These are phyloP conservation scores for Laterallus jamaicensis DNA, from an alignment of 2,113 vertebrate species.

Conservation along the genomic window DNA sequence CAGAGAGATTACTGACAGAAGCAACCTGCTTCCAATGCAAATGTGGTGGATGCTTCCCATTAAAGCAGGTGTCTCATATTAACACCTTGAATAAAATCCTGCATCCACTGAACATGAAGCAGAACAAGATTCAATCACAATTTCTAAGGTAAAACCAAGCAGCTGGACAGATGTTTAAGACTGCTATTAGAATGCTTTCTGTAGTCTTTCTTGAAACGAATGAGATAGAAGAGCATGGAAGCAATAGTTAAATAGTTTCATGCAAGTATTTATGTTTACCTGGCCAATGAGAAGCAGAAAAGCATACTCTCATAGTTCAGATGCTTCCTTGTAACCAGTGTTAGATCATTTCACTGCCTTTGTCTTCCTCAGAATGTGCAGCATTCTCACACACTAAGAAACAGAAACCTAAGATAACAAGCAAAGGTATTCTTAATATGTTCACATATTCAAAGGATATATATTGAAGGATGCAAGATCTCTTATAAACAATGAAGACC, in stretches of 20 bases:
- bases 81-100: neutral
- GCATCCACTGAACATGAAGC: neutral
- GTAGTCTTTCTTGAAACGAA: neutral
- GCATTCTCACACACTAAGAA: conserved; percentile 75
- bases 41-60: neutral
- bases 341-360: conserved; percentile 46
- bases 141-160: neutral
- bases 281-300: conserved; percentile 76
- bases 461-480: neutral
- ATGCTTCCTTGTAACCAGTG: conserved; percentile 58
- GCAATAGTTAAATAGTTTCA: neutral
- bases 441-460: neutral
- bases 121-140: neutral
- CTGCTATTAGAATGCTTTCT: neutral
- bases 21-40: neutral
- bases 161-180: neutral
- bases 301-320: conserved; percentile 69
- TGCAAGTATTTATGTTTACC: conserved; percentile 44
- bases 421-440: neutral
- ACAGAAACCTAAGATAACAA: conserved; percentile 54
- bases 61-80: neutral
- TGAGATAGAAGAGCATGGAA: neutral
- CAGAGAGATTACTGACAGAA: neutral
- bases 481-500: neutral
- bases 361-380: conserved; percentile 74